A percentile compares a stretch with the other conserved stretches of the same genome.
Conservation (phyloP, 2,797 vertebrate species). For the Martes flavigula region DNA sequence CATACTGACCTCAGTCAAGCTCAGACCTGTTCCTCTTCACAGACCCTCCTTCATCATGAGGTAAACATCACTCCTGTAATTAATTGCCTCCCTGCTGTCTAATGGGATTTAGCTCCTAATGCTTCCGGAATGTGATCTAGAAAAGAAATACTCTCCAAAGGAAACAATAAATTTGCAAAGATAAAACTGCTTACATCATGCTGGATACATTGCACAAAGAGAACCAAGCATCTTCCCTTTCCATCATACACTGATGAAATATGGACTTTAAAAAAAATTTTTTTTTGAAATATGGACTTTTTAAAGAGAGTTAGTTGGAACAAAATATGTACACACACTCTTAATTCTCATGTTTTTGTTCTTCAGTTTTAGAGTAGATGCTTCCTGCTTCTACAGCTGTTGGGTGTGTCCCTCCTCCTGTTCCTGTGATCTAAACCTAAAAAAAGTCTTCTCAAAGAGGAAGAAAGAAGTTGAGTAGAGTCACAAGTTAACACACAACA, state of each 20-base stretch:
- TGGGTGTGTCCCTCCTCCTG: constrained; percentile 64
- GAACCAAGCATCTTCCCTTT: not conserved
- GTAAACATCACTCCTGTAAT: not conserved
- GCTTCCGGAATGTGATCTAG: not conserved
- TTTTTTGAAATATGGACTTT: not conserved
- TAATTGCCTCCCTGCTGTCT: not conserved
- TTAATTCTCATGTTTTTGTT: not conserved
- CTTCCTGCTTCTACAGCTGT: constrained; percentile 68
- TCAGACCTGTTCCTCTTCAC: not conserved
- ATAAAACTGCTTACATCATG: not conserved
- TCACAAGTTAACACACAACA: not conserved
- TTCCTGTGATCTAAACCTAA: constrained; percentile 46
- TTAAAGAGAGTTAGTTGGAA: not conserved
- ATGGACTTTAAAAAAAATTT: not conserved
- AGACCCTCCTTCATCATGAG: not conserved
- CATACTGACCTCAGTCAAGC: not conserved
- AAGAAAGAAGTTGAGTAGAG: not conserved
- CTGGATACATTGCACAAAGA: not conserved
- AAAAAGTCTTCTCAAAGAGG: constrained; percentile 28
- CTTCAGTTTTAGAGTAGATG: constrained; percentile 25
- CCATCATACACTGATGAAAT: not conserved
- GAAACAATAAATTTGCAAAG: not conserved
- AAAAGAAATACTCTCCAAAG: constrained; percentile 33
- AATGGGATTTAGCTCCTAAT: not conserved
- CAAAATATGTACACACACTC: not conserved